Conservation (phyloP, 2,113 vertebrate species). For the Tragelaphus buxtoni region DNA sequence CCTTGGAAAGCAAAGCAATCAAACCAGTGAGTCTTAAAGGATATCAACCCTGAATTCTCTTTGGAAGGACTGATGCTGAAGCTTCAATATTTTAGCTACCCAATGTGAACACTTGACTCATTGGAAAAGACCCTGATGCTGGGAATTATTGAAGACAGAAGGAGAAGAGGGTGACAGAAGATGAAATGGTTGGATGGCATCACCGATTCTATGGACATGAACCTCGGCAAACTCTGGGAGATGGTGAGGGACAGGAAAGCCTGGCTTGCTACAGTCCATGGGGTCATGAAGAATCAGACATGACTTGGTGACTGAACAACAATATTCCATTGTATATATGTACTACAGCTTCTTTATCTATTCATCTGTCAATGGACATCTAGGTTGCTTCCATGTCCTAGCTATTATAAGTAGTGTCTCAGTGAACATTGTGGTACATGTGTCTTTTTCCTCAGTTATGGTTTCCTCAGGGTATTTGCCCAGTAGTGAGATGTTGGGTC, state of each 20-base stretch:
- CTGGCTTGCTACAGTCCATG: not conserved
- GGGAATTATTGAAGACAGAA: not conserved
- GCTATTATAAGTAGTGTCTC: not conserved
- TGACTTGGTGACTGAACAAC: not conserved
- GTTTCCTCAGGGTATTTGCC: not conserved
- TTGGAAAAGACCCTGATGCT: not conserved
- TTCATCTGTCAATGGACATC: not conserved
- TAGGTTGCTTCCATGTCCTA: not conserved
- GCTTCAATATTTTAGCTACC: not conserved
- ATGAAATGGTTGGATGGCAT: not conserved
- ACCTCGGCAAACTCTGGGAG: not conserved
- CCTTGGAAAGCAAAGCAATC: not conserved
- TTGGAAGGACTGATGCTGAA: not conserved
- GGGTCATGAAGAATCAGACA: not conserved
- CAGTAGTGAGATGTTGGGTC: not conserved
- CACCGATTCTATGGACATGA: not conserved
- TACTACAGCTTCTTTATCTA: not conserved
- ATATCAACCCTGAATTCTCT: not conserved
- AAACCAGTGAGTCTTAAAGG: not conserved
- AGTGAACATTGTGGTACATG: not conserved
- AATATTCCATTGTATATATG: not conserved
- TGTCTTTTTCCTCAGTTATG: not conserved
- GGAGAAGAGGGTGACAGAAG: not conserved
- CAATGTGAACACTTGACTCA: not conserved
- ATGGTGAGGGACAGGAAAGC: not conserved